phyloP scores from a whole-genome alignment of 2,888 invertebrate genomes.

The Tenthredo notha region DNA sequence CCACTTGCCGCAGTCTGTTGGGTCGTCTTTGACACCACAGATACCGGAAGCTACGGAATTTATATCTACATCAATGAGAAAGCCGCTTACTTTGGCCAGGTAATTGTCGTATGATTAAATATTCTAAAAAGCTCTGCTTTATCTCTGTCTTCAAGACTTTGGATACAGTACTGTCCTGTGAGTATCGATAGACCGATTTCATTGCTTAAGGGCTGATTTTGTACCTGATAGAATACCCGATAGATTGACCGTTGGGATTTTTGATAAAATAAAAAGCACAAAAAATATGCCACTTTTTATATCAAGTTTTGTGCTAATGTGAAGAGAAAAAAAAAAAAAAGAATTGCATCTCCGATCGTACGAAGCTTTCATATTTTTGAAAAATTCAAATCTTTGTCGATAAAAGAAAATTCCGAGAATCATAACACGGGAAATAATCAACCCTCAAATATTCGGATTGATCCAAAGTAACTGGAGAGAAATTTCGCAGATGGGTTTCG shows the following conservation, averaged over 20 bases:
- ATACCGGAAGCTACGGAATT: constrained; percentile 3
- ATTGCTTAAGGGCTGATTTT: not conserved
- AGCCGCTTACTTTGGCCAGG: not conserved
- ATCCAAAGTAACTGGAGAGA: too few species aligned
- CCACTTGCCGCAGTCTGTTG: constrained; percentile 9
- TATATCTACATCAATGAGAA: not conserved
- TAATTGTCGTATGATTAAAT: not conserved
- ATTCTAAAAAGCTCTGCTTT: not conserved
- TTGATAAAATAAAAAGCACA: not conserved
- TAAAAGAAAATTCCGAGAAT: too few species aligned
- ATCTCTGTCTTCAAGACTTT: not conserved
- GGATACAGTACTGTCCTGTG: not conserved
- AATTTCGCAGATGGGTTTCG: too few species aligned
- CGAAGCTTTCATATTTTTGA: too few species aligned
- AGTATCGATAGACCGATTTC: not conserved
- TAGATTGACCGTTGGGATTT: not conserved
- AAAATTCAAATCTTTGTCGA: too few species aligned
- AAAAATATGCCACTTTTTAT: not conserved
- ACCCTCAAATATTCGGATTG: too few species aligned
- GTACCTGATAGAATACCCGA: not conserved
- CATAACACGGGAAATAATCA: too few species aligned
- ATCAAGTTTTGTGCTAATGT: not conserved
- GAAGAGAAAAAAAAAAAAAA: too few species aligned
- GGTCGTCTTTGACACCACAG: constrained; percentile 5
- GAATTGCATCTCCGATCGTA: too few species aligned